Base-by-base conservation (phyloP, 2,797 vertebrate species). In the Acipenser transmontanus region DNA sequence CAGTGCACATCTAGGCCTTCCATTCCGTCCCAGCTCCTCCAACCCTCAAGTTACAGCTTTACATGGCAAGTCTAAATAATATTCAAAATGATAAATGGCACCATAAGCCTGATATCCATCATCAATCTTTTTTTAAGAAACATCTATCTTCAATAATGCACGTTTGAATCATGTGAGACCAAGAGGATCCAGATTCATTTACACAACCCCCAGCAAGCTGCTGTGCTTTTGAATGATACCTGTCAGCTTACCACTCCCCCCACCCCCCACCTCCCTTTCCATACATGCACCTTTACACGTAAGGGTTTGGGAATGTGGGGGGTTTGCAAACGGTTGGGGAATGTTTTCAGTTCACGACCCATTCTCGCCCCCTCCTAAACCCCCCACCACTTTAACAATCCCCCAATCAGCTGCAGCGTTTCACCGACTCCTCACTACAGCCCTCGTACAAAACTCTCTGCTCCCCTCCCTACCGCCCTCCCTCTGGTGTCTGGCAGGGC, bases 41-140 rank as follows among this genome's bases (percentile, higher is more conserved):
- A 84, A 88, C 90, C 96, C 95, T 96, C 93, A 90, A 90, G 94
- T 97, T 96, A 95, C 96, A 94, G 94, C 93, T 96, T 91, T 95
- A 93, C 93, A 91, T 89, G 84, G 91, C 91, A 94, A 94, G 94
- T 97, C 95, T 96, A 97, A 98, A 98, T 97, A 98, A 98, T 95
- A 96, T 94, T 94, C 94, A 90, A 91, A 92, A 93, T 98, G 96
- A 99, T 95, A 94, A 95, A 99, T 93, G 93, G 93, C 86, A 88
- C 88, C 90, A 91, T 85, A 86, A 91, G 92, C 91, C 92, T 92
- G 82, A 93, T 95, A 94, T 94, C 94, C 92, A 92, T 96, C 96
- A 98, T 95, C 93, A 84, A 92, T 92, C 96, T 95, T 93, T 93
- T 94, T 92, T 92, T 94, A 93, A 96, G 93, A 91, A 93, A 93